Base-by-base conservation (phyloP, 2,113 vertebrate genomes). In the Odocoileus hemionus region DNA sequence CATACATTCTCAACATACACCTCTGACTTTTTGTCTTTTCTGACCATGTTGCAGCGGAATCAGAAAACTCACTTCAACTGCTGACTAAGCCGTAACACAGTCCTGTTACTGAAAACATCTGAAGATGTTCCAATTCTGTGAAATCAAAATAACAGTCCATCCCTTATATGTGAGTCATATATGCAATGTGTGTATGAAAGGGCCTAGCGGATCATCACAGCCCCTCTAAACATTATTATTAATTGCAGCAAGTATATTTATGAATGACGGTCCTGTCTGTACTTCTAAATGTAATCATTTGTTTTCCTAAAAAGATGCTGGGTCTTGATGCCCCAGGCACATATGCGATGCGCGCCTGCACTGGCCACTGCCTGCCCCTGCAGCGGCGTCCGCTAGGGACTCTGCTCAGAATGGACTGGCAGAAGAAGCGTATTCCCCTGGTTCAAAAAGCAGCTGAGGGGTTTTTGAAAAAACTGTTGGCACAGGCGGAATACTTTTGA, bases 351-450 rank as follows among this genome's bases (percentile, higher is more conserved):
- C 0, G 5, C 12, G 7, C 21, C 23, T 76, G 12, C 6, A 6
- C 0, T 4, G 39, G 23, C 39, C 12, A 26, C 6, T 43, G 70
- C 39, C 39, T 0, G 1, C 8, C 70, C 23, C 23, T 43, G 70
- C 70, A 39, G 70, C 0, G 1, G 21, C 12, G 0, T 43, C 70
- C 1, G 6, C 23, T 7, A 15, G 6, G 3, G 30, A 2, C 10
- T 57, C 30, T n/a, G 85, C 61, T 5, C 39, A 61, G 36, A 43
- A 8, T 0, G 19, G 9, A 43, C 33, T 33, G 5, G 3, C 10
- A 36, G 21, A 74, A 54, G 39, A 5, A 17, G n/a, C n/a, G 25
- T 64, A 57, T 60, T 47, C 19, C 21, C 21, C n/a, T 7, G 28
- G 17, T 6, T 28, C 19, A 14, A 70, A 79, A 84, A 2, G 26